A percentile compares a stretch with the other conserved stretches of the same genome.
Conservation (phyloP, 2,797 vertebrate genomes). For the Gephyroberyx darwinii region DNA sequence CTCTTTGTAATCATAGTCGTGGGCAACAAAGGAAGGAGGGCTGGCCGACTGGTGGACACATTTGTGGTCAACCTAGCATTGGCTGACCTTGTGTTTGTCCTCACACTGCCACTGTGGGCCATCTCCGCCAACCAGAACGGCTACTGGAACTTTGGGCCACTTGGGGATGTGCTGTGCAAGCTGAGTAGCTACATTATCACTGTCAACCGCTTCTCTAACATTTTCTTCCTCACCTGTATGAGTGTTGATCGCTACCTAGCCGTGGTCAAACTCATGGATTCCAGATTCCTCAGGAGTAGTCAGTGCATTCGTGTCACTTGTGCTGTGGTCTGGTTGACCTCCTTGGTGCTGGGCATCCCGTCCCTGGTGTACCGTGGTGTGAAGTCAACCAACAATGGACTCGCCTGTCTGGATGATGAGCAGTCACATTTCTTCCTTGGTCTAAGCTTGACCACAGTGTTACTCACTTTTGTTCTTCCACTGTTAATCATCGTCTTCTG, state of each 20-base stretch:
- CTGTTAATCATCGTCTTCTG: slow-evolving; percentile 83
- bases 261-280: slow-evolving; percentile 82
- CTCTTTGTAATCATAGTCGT: slow-evolving; percentile 84
- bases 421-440: slow-evolving; percentile 63
- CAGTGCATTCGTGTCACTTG: slow-evolving; percentile 73
- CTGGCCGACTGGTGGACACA: slow-evolving; percentile 85
- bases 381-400: fast-evolving
- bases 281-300: slow-evolving; percentile 73
- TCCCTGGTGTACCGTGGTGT: slow-evolving; percentile 77
- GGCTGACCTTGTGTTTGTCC: slow-evolving; percentile 86
- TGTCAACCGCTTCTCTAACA: slow-evolving; percentile 88
- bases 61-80: slow-evolving; percentile 87
- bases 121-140: slow-evolving; percentile 62
- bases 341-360: slow-evolving; percentile 81
- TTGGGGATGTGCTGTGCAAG: slow-evolving; percentile 81
- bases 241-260: slow-evolving; percentile 90
- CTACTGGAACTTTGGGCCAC: slow-evolving; percentile 78
- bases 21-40: slow-evolving; percentile 51
- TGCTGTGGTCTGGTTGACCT: slow-evolving; percentile 77
- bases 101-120: slow-evolving; percentile 89
- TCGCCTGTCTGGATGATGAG: slow-evolving; percentile 71
- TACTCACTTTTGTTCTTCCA: slow-evolving; percentile 85
- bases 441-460: slow-evolving; percentile 75
- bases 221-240: slow-evolving; percentile 89
- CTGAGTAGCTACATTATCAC: slow-evolving; percentile 87